Evolutionary conservation across 2,888 invertebrate genomes (phyloP).

Genomic region (Drosophila birchii): DNA sequence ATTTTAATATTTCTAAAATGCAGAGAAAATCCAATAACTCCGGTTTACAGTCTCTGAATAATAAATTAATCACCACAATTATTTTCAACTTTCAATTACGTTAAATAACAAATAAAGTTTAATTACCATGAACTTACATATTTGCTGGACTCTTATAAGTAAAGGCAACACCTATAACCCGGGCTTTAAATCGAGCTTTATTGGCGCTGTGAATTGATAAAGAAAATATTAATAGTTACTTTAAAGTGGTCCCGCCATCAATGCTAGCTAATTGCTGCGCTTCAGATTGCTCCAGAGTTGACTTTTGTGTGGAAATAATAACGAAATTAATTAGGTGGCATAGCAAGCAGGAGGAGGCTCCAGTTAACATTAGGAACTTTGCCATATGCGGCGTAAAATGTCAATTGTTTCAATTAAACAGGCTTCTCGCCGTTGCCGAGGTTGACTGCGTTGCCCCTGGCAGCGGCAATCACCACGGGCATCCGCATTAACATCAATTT

Average conservation of each 20-base stretch:
- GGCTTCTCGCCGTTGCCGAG: slow-evolving; percentile 5
- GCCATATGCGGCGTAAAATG: slow-evolving; percentile 47
- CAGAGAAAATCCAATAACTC: background rate
- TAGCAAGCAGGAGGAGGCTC: slow-evolving; percentile 16
- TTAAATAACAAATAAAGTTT: background rate
- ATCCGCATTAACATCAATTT: slow-evolving; percentile 33
- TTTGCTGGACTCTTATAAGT: background rate
- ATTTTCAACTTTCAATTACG: background rate
- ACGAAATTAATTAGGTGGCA: slow-evolving; percentile 44
- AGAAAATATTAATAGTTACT: slow-evolving; percentile 19
- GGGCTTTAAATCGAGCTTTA: slow-evolving; percentile 19
- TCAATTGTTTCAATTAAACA: slow-evolving; percentile 47
- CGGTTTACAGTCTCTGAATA: background rate
- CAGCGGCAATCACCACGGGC: slow-evolving; percentile 23
- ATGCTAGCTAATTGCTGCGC: slow-evolving; percentile 14
- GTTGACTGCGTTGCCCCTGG: slow-evolving; percentile 28
- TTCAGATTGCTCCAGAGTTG: slow-evolving; percentile 18
- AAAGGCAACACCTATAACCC: slow-evolving; percentile 1
- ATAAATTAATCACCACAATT: background rate
- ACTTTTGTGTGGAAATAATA: slow-evolving; percentile 26
- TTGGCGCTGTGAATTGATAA: slow-evolving; percentile 37
- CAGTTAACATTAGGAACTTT: slow-evolving; percentile 40
- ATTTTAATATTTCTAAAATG: background rate
- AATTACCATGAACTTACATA: background rate
- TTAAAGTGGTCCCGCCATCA: slow-evolving; percentile 17